A percentile compares a stretch with the other conserved stretches of the same genome.
Conservation (phyloP, 2,113 vertebrate genomes). For the Hystrix cristata region DNA sequence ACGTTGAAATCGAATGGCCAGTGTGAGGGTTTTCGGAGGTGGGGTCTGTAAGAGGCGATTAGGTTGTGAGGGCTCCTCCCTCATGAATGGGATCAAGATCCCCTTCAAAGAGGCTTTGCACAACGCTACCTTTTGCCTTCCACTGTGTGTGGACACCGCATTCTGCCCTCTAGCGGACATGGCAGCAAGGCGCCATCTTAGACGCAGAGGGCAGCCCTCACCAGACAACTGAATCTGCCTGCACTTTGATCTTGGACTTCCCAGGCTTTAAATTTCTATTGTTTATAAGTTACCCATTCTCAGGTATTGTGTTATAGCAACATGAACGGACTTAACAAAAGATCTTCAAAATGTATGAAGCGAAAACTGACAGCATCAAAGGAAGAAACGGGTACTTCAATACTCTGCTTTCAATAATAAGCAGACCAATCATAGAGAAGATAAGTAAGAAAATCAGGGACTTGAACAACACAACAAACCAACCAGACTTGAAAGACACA, state of each 20-base stretch:
- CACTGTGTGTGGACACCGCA: too few species aligned
- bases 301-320: neutral
- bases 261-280: neutral
- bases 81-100: neutral
- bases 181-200: neutral
- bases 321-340: neutral
- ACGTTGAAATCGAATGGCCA: neutral
- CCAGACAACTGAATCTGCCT: neutral
- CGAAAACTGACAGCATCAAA: neutral
- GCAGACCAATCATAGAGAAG: neutral
- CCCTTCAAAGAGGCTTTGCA: neutral
- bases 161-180: neutral
- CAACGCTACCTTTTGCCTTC: neutral
- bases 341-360: neutral
- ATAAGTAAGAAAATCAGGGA: neutral
- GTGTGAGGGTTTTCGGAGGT: neutral
- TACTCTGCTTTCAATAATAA: neutral
- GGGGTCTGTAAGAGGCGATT: neutral
- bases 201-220: neutral
- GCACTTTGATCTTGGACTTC: neutral
- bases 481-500: neutral
- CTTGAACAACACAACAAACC: neutral
- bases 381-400: neutral
- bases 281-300: neutral
- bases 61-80: neutral